A percentile compares a stretch with the other conserved stretches of the same genome.
phyloP scores from a whole-genome alignment of 2,888 invertebrate species.

The Coecobrya sp. region DNA sequence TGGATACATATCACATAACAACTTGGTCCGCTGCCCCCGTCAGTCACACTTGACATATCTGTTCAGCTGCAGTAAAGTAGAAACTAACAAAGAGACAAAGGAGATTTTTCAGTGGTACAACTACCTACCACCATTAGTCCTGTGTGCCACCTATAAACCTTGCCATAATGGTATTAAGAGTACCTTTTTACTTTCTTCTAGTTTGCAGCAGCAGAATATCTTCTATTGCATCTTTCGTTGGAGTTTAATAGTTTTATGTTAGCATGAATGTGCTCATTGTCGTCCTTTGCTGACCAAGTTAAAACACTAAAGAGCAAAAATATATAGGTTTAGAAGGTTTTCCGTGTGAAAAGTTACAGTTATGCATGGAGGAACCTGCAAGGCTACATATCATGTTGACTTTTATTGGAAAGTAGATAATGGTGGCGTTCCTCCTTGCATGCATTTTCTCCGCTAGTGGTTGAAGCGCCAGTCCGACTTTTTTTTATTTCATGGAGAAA shows the following conservation, averaged over 20 bases:
- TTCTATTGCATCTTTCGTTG: background rate
- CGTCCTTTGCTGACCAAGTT: constrained; percentile 9
- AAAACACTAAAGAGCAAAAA: constrained; percentile 23
- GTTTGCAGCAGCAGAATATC: background rate
- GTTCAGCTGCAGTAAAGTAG: constrained; percentile 19
- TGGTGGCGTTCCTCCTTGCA: constrained; percentile 53
- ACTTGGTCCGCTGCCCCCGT: constrained; percentile 76
- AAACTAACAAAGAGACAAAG: constrained; percentile 51
- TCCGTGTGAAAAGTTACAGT: constrained; percentile 48
- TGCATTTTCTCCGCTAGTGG: constrained; percentile 49
- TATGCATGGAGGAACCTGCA: constrained; percentile 45
- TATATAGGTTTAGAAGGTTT: constrained; percentile 42
- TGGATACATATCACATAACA: constrained; percentile 65
- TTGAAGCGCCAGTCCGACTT: background rate
- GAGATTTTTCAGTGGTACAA: constrained; percentile 16
- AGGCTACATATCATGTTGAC: constrained; percentile 64
- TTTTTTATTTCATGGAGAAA: constrained; percentile 51
- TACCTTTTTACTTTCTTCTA: constrained; percentile 25
- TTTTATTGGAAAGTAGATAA: constrained; percentile 78
- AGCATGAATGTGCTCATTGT: constrained; percentile 21
- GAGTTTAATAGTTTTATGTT: background rate
- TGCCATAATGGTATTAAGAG: constrained; percentile 25
- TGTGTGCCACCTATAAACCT: constrained; percentile 24
- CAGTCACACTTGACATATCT: constrained; percentile 80
- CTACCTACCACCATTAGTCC: constrained; percentile 30